Evolutionary conservation across 2,888 invertebrate species (phyloP), one percentile per base, ranked within the genome.

Genomic region (Nymphalis polychloros): DNA sequence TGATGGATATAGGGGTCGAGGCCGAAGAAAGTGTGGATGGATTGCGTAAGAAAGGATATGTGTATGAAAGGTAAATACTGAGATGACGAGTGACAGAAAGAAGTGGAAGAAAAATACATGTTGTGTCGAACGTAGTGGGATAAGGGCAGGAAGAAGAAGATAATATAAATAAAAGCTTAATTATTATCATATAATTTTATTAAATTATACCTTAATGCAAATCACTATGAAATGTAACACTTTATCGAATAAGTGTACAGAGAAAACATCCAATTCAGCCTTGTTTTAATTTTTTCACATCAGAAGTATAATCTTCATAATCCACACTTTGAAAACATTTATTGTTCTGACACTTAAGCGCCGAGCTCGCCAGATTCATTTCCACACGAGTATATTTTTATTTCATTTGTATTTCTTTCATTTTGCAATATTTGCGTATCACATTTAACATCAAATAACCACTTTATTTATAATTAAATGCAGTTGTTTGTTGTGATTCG

Each of bases 251-350:
- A 55, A 17, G 17, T 17, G 27, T 17, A 2, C 31, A 8, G 8
- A 31, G 41, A 41, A 57, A 41, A 41, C 19, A 41, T 57, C n/a
- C 19, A 41, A 19, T 57, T 19, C 57, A 57, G 4, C 19, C 19
- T 19, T 5, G 57, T 41, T 19, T 57, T 57, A 57, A 57, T 41
- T 41, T 16, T 35, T 41, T 57, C 20, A 41, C 57, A 19, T 57
- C 57, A 57, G 41, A 57, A 57, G 57, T 41, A 41, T 57, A 57
- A 57, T 57, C 57, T 57, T 41, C 41, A 57, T 57, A 57, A 57
- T 57, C 57, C 57, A 41, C 57, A 57, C 57, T 57, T 57, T 57
- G 4, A 41, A 57, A 57, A 41, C 57, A 57, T 35, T 57, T 13
- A 57, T 57, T 57, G 57, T 57, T 35, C 19, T 10, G 57, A 57